Evolutionary conservation across 1,140 invertebrate species (phyloP).

Genomic region (Tyrophagus putrescentiae): DNA sequence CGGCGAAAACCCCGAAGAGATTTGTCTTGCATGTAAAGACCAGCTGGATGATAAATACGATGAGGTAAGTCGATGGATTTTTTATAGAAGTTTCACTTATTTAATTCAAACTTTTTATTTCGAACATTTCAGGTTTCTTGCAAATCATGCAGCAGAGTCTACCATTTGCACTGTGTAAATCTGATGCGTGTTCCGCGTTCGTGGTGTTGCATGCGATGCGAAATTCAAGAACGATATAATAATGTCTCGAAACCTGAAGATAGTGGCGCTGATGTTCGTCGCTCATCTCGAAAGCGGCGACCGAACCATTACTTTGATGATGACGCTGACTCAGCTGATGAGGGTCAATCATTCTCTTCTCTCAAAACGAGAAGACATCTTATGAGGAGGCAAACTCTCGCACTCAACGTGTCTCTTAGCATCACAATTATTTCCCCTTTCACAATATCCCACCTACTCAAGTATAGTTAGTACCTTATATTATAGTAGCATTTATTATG

Average conservation of each 20-base stretch:
- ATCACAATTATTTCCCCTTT: too few relatives aligned
- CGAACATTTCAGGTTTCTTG: slow-evolving; percentile 3
- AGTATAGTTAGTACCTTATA: too few relatives aligned
- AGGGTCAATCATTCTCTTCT: background rate
- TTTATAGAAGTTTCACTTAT: background rate
- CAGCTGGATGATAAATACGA: background rate
- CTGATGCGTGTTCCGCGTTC: slow-evolving; percentile 11
- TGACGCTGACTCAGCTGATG: background rate
- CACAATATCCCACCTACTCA: too few relatives aligned
- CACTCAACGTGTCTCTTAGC: background rate
- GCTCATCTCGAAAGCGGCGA: background rate
- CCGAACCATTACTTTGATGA: slow-evolving; percentile 13
- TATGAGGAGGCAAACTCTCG: background rate
- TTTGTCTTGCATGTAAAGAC: background rate
- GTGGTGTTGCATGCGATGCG: background rate
- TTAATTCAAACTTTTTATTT: background rate
- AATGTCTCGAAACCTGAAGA: background rate
- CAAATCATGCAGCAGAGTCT: background rate
- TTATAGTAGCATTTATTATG: too few relatives aligned
- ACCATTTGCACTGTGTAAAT: slow-evolving; percentile 3
- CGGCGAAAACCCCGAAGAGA: background rate
- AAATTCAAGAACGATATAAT: slow-evolving; percentile 2
- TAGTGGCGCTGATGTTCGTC: background rate
- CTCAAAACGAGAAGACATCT: background rate
- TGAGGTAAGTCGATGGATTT: background rate